These are phyloP conservation scores for Leptopilina myrica DNA, from an alignment of 2,888 invertebrate species.

Conservation along the genomic window DNA sequence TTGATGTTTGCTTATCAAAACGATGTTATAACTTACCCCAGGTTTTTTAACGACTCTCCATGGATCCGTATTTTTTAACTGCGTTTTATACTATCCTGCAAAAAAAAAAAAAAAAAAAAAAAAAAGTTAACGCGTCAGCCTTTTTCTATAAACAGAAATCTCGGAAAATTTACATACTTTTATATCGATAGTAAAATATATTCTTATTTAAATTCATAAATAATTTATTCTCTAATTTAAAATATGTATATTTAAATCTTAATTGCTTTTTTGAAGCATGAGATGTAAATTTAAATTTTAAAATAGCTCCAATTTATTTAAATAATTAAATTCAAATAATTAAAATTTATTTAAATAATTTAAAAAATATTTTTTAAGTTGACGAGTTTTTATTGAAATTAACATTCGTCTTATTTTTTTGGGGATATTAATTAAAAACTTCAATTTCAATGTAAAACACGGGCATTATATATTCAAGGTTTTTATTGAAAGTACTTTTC, in stretches of 20 bases:
- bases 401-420: too few relatives aligned
- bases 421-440: background rate
- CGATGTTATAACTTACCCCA: background rate
- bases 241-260: too few relatives aligned
- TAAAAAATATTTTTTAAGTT: background rate
- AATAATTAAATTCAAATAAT: too few relatives aligned
- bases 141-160: background rate
- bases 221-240: too few relatives aligned
- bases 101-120: background rate
- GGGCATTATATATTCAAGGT: background rate
- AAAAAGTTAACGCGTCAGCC: background rate
- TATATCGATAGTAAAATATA: background rate
- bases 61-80: background rate
- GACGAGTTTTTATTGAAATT: background rate
- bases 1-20: background rate
- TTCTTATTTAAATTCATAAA: too few relatives aligned
- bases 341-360: too few relatives aligned
- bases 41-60: background rate
- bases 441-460: background rate
- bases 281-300: too few relatives aligned
- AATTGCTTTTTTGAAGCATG: too few relatives aligned
- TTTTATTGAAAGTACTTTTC: background rate
- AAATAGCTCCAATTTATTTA: too few relatives aligned
- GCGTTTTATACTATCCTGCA: background rate
- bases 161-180: background rate